Evolutionary conservation across 2,888 invertebrate species (phyloP), one percentile per base, ranked within the genome.

Genomic region (Iphiclides podalirius): DNA sequence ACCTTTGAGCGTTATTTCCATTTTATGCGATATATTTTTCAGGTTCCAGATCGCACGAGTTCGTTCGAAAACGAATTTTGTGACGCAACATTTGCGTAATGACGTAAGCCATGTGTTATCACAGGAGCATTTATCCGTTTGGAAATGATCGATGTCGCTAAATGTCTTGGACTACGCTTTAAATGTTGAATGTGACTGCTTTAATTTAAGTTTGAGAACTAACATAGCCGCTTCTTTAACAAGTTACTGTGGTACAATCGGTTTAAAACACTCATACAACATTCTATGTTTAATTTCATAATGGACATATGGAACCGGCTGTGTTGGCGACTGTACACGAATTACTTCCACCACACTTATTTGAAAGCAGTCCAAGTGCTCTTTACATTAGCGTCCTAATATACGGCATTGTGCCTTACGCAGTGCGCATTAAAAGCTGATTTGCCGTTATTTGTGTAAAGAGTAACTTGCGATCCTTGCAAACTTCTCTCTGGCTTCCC

Each of bases 81-180:
- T 57, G 70, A 66, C 37, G 41, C 42, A 43, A 52, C 37, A 67
- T 61, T 67, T 67, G 64, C 63, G 77, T 72, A 68, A 69, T 64
- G 66, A 75, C 69, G 71, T 65, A 67, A 70, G 71, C 66, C 52
- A 44, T 41, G 45, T 46, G 35, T 20, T 48, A 16, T 17, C 28
- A 15, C 35, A 28, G 26, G 26, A 38, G 43, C 3, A 43, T 56
- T 20, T 68, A 61, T 64, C 52, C 73, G 70, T 75, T 75, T 72
- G 75, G 71, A 66, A n/a, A 75, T 73, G 72, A 66, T 78, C 60
- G 64, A 66, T 85, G 82, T 85, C 55, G 79, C 78, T 79, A 74
- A 66, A 56, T 78, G 80, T 79, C 66, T 79, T 82, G 75, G 76
- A 77, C 78, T 78, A 68, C 64, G 86, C 87, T 87, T 87, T 87